Evolutionary conservation across 2,113 vertebrate species (phyloP), one percentile per base, ranked within the genome.

Genomic region (Nyctibius bracteatus): DNA sequence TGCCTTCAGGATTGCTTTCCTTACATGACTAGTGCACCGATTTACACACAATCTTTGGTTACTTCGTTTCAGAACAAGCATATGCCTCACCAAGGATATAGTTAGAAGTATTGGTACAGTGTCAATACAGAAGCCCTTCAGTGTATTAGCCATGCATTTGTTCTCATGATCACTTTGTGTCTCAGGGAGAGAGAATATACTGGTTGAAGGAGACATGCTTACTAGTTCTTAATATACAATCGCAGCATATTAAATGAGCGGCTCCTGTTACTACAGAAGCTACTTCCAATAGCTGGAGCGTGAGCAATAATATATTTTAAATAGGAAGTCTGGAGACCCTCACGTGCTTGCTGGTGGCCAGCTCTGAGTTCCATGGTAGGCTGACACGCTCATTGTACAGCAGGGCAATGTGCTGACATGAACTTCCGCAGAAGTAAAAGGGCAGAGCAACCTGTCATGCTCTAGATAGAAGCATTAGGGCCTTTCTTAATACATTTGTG

Each of bases 311-410:
- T 20, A 2, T 2, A 13, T 66, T 73, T 30, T 10, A 12, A 59
- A 43, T 0, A 22, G 37, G 2, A 9, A 9, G 24, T 0, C 7
- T 8, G 63, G 72, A 57, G 46, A 15, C 21, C 6, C 17, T 8
- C 1, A 0, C 4, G n/a, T 25, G 9, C 21, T 16, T 19, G 47
- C 35, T 0, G 0, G 28, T 39, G 51, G 55, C 23, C 54, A 2
- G 46, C n/a, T 30, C 62, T 2, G n/a, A 11, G 79, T 19, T 65
- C 16, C 28, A 23, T 2, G 2, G 35, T 1, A 10, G 25, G 37
- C 72, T 35, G 55, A 8, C 1, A 0, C 2, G 3, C 19, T 66
- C 12, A 1, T 14, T 1, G 0, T 9, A 2, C 30, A 3, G 31
- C 67, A 7, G 27, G 57, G 55, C 70, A 9, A 7, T 21, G 37